A percentile compares a stretch with the other conserved stretches of the same genome.
phyloP scores from a whole-genome alignment of 2,888 invertebrate genomes.

The Bugula neritina region DNA sequence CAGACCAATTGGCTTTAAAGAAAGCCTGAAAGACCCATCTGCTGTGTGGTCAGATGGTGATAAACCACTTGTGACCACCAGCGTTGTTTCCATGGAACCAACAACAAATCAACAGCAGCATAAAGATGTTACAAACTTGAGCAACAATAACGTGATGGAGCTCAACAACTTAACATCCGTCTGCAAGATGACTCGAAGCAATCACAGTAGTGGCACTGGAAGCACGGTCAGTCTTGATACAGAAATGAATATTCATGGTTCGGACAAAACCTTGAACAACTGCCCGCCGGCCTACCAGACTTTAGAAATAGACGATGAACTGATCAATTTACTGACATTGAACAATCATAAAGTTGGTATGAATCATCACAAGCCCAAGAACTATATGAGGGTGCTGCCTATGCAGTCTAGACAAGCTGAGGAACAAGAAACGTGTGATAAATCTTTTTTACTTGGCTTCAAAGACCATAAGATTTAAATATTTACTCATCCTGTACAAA shows the following conservation, averaged over 20 bases:
- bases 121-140: not conserved
- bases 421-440: slow-evolving; percentile 4
- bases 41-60: no score
- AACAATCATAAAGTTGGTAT: slow-evolving; percentile 3
- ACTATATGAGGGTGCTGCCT: slow-evolving; percentile 18
- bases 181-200: not conserved
- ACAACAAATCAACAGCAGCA: no score
- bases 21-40: no score
- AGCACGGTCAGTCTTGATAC: slow-evolving; percentile 18
- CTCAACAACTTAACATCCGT: not conserved
- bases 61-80: no score
- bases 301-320: slow-evolving; percentile 16
- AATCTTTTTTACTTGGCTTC: slow-evolving; percentile 10
- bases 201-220: slow-evolving; percentile 23
- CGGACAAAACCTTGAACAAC: not conserved
- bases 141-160: slow-evolving; percentile 22
- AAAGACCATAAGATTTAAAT: no score
- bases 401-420: not conserved
- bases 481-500: no score
- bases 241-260: slow-evolving; percentile 20
- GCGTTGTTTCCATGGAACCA: no score
- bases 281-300: not conserved
- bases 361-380: not conserved
- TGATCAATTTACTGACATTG: slow-evolving; percentile 12
- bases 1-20: not conserved